Conservation (phyloP, 2,113 vertebrate species). For the Seriola dumerili region DNA sequence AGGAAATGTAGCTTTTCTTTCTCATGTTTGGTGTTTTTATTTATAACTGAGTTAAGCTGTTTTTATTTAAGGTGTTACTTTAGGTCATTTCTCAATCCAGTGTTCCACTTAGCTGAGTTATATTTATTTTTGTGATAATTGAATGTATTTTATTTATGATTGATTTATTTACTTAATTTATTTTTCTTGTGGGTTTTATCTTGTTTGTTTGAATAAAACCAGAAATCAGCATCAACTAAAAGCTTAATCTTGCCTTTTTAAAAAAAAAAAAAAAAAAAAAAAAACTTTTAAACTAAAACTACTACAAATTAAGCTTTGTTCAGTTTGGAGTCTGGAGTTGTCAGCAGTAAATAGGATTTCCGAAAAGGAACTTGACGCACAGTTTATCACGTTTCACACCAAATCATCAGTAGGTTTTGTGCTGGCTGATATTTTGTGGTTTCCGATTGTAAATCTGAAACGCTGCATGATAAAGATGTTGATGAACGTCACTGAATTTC, state of each 20-base stretch:
- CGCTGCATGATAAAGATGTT: not conserved
- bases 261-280: too few species aligned
- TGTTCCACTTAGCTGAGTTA: conserved; percentile 4
- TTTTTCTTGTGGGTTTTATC: conserved; percentile 34
- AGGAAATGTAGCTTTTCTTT: not conserved
- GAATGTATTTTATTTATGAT: conserved; percentile 54
- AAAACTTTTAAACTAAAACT: too few species aligned
- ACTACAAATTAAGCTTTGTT: not conserved
- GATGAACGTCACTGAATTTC: not conserved
- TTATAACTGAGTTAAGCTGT: conserved; percentile 14
- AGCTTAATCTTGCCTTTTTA: not conserved
- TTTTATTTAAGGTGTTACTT: conserved; percentile 43
- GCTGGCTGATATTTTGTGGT: not conserved
- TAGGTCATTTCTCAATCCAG: conserved; percentile 8
- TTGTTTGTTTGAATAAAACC: conserved; percentile 64
- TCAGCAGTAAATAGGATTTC: not conserved
- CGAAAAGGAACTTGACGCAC: not conserved
- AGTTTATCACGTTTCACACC: not conserved
- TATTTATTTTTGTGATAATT: conserved; percentile 58
- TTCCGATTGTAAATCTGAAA: not conserved
- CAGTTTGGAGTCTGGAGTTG: too few species aligned
- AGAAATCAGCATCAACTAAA: not conserved
- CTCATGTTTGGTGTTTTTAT: not conserved
- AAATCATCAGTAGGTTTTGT: not conserved
- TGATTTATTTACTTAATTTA: conserved; percentile 62